Conservation (phyloP, 2,888 invertebrate species). For the Uloborus plumipes region DNA sequence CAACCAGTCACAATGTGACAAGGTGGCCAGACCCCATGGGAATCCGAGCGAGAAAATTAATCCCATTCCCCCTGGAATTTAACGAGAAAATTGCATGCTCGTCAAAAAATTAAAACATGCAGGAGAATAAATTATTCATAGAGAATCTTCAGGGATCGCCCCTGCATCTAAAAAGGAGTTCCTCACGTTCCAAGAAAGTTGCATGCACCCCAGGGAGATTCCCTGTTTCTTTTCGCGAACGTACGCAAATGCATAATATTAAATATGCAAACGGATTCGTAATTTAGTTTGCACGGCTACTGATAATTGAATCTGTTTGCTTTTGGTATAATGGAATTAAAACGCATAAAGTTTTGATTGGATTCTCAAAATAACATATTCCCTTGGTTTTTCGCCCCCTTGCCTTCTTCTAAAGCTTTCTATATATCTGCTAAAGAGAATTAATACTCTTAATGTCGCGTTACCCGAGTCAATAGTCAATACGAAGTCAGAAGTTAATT, state of each 20-base stretch:
- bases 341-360: slow-evolving; percentile 62
- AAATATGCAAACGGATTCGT: slow-evolving; percentile 57
- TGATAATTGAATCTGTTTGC: slow-evolving; percentile 64
- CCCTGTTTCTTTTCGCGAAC: slow-evolving; percentile 33
- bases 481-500: no score
- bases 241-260: slow-evolving; percentile 52
- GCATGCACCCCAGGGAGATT: slow-evolving; percentile 19
- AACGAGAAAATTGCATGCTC: slow-evolving; percentile 37
- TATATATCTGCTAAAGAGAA: no score
- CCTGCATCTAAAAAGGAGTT: slow-evolving; percentile 43
- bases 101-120: slow-evolving; percentile 61
- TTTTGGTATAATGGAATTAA: slow-evolving; percentile 61
- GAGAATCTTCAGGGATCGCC: slow-evolving; percentile 1
- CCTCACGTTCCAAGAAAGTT: slow-evolving; percentile 52
- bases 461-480: no score
- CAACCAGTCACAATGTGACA: no score
- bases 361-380: slow-evolving; percentile 32
- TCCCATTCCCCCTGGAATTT: slow-evolving; percentile 30
- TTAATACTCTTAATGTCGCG: no score
- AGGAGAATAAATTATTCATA: slow-evolving; percentile 60
- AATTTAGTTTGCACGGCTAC: slow-evolving; percentile 55
- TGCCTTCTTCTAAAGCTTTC: no score
- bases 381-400: no score
- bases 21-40: slow-evolving; percentile 11
- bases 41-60: slow-evolving; percentile 51